A percentile compares a stretch with the other conserved stretches of the same genome.
Conservation (phyloP, 2,113 vertebrate species). For the Paraplagusia blochii region DNA sequence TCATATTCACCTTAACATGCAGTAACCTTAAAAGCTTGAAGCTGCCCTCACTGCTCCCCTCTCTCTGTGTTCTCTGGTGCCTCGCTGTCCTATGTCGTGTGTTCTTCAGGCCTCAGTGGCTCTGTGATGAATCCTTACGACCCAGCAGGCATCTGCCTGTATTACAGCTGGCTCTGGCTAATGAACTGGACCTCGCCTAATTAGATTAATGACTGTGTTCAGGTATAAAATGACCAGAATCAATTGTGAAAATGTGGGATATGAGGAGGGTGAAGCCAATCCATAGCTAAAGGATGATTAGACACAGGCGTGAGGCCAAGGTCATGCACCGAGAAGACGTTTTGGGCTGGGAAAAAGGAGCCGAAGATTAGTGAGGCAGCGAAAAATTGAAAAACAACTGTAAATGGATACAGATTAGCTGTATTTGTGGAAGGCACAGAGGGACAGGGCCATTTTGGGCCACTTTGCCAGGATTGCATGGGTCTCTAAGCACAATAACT, state of each 20-base stretch:
- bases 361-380: constrained; percentile 5
- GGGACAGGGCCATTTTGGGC: constrained; percentile 35
- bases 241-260: constrained; percentile 55
- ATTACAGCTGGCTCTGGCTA: constrained; percentile 68
- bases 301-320: constrained; percentile 50
- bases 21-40: too few relatives aligned
- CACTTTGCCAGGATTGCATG: constrained; percentile 14
- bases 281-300: constrained; percentile 48
- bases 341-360: constrained; percentile 36
- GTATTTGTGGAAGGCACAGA: constrained; percentile 44
- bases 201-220: constrained; percentile 74
- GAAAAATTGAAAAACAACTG: constrained; percentile 45
- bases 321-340: constrained; percentile 48
- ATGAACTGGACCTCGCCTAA: constrained; percentile 71
- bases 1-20: too few relatives aligned
- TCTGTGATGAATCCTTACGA: constrained; percentile 70
- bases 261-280: constrained; percentile 29
- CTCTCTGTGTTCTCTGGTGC: constrained; percentile 9
- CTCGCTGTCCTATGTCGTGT: constrained; percentile 35
- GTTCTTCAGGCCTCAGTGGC: constrained; percentile 72
- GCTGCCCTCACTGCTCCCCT: too few relatives aligned
- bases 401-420: constrained; percentile 43
- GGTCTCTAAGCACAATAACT: constrained; percentile 27
- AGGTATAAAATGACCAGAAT: constrained; percentile 70
- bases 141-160: constrained; percentile 67